Percentiles rank a stretch among this genome's conserved stretches.
These are phyloP conservation scores for Climacteris rufus DNA, from an alignment of 2,113 vertebrate genomes.

Conservation along the genomic window DNA sequence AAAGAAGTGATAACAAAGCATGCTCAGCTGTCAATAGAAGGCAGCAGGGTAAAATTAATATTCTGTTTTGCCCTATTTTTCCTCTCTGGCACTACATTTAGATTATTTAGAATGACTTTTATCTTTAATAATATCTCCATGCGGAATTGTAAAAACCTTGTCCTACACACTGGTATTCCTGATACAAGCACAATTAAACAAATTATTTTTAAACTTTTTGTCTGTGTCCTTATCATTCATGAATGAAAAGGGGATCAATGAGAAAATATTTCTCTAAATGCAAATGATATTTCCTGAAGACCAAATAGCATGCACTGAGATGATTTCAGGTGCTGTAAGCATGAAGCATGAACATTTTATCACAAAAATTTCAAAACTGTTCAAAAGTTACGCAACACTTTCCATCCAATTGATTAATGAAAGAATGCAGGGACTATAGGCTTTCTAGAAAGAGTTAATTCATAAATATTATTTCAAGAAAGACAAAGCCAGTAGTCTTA, in stretches of 20 bases:
- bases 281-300: background rate
- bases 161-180: background rate
- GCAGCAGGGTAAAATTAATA: slow-evolving; percentile 34
- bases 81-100: background rate
- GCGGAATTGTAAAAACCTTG: slow-evolving; percentile 9
- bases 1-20: background rate
- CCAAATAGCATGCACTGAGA: background rate
- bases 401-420: background rate
- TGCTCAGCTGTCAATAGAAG: background rate
- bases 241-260: background rate
- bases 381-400: background rate
- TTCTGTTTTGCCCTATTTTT: slow-evolving; percentile 18
- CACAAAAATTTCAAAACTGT: background rate
- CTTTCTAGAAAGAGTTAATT: background rate
- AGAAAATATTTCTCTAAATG: background rate
- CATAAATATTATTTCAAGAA: background rate
- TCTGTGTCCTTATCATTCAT: background rate
- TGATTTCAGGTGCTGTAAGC: background rate
- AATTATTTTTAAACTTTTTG: slow-evolving; percentile 17
- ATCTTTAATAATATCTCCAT: slow-evolving; percentile 21
- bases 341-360: background rate
- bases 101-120: slow-evolving; percentile 52
- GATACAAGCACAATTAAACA: slow-evolving; percentile 38
- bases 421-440: background rate
- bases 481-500: background rate